phyloP scores from a whole-genome alignment of 2,113 vertebrate species.

The Cricetomys ansorgei region DNA sequence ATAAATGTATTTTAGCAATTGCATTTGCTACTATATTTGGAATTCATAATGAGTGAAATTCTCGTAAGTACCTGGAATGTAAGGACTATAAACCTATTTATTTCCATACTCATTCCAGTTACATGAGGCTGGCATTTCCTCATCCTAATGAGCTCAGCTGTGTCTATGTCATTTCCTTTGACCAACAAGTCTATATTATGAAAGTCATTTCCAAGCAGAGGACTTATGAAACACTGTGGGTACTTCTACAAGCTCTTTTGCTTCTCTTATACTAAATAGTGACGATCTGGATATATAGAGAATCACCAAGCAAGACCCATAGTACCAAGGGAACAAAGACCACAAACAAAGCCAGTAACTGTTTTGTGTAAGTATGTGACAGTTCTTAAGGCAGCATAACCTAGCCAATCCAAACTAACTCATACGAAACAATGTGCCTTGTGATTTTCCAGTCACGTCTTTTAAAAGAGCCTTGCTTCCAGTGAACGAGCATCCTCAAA shows the following conservation, averaged over 20 bases:
- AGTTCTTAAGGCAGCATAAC: not conserved
- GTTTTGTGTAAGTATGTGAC: not conserved
- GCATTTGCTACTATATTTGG: not conserved
- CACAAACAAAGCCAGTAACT: not conserved
- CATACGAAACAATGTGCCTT: not conserved
- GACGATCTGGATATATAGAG: not conserved
- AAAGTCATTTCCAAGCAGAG: slow-evolving; percentile 22
- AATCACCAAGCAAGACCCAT: not conserved
- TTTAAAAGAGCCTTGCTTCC: not conserved
- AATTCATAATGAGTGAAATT: not conserved
- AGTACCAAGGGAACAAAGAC: not conserved
- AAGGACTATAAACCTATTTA: not conserved
- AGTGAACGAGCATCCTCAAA: not conserved
- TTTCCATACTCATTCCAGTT: not conserved
- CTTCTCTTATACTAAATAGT: not conserved
- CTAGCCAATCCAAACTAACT: not conserved
- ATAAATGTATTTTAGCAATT: slow-evolving; percentile 27
- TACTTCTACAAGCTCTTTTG: not conserved
- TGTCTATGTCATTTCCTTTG: not conserved
- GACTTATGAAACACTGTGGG: not conserved
- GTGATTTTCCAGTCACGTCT: not conserved
- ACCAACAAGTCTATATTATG: not conserved
- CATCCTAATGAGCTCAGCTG: not conserved
- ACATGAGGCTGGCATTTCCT: not conserved
- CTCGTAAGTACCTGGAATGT: not conserved